Base-by-base conservation (phyloP, 2,797 vertebrate species). In the Halcyon leucocephala region DNA sequence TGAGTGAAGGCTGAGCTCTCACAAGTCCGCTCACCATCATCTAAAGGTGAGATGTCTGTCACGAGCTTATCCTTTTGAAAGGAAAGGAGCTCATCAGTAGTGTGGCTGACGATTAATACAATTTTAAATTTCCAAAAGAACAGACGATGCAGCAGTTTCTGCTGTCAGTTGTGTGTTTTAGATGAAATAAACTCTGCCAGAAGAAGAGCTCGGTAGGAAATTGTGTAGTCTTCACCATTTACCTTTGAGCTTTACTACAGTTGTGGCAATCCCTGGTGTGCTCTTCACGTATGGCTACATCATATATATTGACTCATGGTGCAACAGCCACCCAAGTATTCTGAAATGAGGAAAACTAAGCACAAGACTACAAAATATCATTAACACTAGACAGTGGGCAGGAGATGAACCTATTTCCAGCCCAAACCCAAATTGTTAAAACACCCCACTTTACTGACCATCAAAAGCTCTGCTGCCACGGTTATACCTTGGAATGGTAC, bases 341-440 rank as follows among this genome's bases (percentile, higher is more conserved):
- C 77, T 46, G 57, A 74, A 85, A 73, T 1, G 3, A 73, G 39
- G 24, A 69, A 80, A 80, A 60, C 12, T 4, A 87, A 87, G 67
- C 48, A 77, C 20, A 24, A 57, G 41, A 57, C 48, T 26, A 62
- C 89, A 28, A 74, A 80, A 29, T 15, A 24, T 61, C 77, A 22
- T 60, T 86, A 70, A 52, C 22, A 84, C 2, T 44, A 83, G 25
- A 48, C 7, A 41, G 37, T 29, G 16, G 70, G 66, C 54, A 90
- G 41, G n/a, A 89, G 31, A 86, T 51, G 14, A 96, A 64, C 22
- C 82, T 74, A 41, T 78, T 94, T 92, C 54, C 77, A 74, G 12
- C 9, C 37, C 74, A 77, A 70, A 79, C 21, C 42, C 42, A 41
- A 60, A 79, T 14, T 19, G 42, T 31, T n/a, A 61, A 18, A 87